Conservation (phyloP, 2,888 invertebrate species). For the Ormyrus labotus region DNA sequence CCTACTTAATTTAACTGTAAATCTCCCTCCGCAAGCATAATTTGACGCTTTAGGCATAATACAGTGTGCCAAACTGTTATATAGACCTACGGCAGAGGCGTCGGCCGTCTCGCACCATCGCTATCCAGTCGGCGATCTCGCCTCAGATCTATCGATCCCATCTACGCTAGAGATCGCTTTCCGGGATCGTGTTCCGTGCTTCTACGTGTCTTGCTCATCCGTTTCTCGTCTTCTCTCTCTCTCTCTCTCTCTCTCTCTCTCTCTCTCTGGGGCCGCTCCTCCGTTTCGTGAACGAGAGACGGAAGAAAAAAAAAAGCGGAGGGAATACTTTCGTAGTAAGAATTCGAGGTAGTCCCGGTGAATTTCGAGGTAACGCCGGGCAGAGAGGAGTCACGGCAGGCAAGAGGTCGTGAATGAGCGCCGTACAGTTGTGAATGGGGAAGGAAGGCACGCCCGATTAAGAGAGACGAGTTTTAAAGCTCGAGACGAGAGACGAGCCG, state of each 20-base stretch:
- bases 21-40: too few species aligned
- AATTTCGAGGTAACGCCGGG: constrained; percentile 48
- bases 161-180: constrained; percentile 48
- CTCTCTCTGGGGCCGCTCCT: not conserved
- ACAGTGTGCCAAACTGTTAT: too few species aligned
- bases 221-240: not conserved
- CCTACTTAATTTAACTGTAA: too few species aligned
- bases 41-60: too few species aligned
- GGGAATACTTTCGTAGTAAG: constrained; percentile 11
- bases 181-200: constrained; percentile 42
- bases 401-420: constrained; percentile 20
- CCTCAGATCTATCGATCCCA: constrained; percentile 49
- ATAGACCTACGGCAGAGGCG: not conserved
- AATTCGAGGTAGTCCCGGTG: constrained; percentile 45
- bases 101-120: not conserved
- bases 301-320: too few species aligned
- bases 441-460: not conserved
- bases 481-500: not conserved
- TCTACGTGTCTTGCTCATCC: not conserved
- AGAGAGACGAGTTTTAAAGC: not conserved
- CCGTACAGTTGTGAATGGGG: not conserved
- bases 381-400: constrained; percentile 8
- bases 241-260: constrained; percentile 12
- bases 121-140: constrained; percentile 49
- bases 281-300: too few species aligned